A percentile compares a stretch with the other conserved stretches of the same genome.
Conservation (phyloP, 1,140 invertebrate species). For the Thalassaphorura encarpata region DNA sequence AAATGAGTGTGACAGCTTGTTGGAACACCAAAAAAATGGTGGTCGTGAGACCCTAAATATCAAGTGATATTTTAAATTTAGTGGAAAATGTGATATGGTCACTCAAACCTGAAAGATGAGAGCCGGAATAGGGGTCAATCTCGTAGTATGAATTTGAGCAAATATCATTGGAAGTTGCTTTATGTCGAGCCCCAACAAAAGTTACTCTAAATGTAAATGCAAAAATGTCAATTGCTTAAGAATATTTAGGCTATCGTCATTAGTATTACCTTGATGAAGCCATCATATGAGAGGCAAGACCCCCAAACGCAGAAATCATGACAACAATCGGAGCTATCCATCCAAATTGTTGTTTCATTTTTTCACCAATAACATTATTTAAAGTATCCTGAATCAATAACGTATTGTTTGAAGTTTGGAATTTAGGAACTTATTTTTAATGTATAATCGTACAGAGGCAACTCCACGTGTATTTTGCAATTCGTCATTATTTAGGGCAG, state of each 20-base stretch:
- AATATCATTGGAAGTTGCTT: background rate
- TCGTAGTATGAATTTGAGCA: background rate
- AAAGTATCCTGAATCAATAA: no score
- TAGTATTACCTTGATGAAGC: background rate
- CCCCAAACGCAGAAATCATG: background rate
- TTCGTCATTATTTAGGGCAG: background rate
- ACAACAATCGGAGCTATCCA: constrained; percentile 6
- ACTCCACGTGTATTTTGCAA: background rate
- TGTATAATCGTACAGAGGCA: no score
- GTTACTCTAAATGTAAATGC: background rate
- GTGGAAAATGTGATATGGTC: background rate
- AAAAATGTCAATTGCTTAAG: background rate
- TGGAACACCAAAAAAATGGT: background rate
- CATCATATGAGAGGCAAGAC: background rate
- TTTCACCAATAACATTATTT: no score
- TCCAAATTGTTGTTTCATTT: background rate
- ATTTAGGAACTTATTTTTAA: no score
- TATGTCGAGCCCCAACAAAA: background rate
- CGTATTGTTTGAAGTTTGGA: no score
- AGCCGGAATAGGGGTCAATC: background rate
- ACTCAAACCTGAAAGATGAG: background rate
- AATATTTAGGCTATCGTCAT: background rate
- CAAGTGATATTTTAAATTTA: background rate
- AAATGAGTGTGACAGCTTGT: background rate
- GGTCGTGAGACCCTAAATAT: background rate